phyloP scores from a whole-genome alignment of 2,113 vertebrate genomes.

The Porphyrio hochstetteri region DNA sequence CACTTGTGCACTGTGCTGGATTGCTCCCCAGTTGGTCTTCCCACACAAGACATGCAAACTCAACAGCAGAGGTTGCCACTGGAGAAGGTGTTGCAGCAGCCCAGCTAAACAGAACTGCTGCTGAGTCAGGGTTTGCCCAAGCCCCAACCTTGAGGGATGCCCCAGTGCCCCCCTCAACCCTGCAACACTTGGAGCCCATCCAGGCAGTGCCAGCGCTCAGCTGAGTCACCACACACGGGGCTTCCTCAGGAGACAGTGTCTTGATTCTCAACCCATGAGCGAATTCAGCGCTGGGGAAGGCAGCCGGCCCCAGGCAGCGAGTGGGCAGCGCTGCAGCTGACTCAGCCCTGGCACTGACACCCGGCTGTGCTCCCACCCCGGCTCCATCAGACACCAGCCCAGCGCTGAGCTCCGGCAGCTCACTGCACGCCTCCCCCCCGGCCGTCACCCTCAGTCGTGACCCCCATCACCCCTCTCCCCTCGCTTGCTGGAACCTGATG shows the following conservation, averaged over 20 bases:
- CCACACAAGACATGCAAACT: rapidly evolving
- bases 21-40: not conserved
- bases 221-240: not conserved
- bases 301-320: not conserved
- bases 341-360: not conserved
- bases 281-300: not conserved
- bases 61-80: not conserved
- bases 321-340: not conserved
- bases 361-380: not conserved
- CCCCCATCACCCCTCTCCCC: not conserved
- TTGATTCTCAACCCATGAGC: not conserved
- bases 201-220: not conserved
- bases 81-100: not conserved
- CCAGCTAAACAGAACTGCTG: constrained; percentile 14
- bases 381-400: not conserved
- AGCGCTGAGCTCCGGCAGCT: not conserved
- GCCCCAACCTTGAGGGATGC: not conserved
- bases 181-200: not conserved
- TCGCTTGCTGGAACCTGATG: rapidly evolving
- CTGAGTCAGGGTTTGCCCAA: not conserved
- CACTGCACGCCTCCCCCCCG: rapidly evolving
- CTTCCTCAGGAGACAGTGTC: not conserved
- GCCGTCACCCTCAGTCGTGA: rapidly evolving
- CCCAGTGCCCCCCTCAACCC: not conserved
- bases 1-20: not conserved